Conservation (phyloP, 2,797 vertebrate species). For the Pelochelys cantorii region DNA sequence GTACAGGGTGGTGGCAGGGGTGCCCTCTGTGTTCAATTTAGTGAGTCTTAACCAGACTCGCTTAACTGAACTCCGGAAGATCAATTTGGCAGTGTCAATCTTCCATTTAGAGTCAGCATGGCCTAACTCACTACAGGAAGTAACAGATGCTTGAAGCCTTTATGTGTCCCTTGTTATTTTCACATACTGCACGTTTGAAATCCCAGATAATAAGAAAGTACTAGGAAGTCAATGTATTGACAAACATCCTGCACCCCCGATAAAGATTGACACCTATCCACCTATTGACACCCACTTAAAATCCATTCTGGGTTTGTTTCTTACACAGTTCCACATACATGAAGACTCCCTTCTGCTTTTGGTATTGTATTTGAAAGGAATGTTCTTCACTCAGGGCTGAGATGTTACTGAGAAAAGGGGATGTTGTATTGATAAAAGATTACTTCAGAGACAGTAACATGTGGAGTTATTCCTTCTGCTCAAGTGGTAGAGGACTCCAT, state of each 20-base stretch:
- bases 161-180: not conserved
- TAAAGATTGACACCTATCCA: constrained; percentile 33
- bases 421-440: not conserved
- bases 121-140: constrained; percentile 30
- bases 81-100: no score
- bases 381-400: constrained; percentile 7
- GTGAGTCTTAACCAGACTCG: no score
- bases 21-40: no score
- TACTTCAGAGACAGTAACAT: not conserved
- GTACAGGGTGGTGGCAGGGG: no score
- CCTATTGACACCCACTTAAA: not conserved
- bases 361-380: not conserved
- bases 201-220: constrained; percentile 43
- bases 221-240: constrained; percentile 58
- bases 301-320: constrained; percentile 67
- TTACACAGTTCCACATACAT: not conserved
- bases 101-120: no score
- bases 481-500: not conserved
- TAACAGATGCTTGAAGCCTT: constrained; percentile 9
- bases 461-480: not conserved
- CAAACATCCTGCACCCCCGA: constrained; percentile 32
- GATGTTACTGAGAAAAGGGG: not conserved
- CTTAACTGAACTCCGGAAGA: no score
- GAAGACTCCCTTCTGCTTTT: accelerated
- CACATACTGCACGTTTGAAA: not conserved